Percentiles rank a stretch among this genome's conserved stretches.
These are phyloP conservation scores for Micropterix aruncella DNA, from an alignment of 2,888 invertebrate genomes.

Conservation along the genomic window DNA sequence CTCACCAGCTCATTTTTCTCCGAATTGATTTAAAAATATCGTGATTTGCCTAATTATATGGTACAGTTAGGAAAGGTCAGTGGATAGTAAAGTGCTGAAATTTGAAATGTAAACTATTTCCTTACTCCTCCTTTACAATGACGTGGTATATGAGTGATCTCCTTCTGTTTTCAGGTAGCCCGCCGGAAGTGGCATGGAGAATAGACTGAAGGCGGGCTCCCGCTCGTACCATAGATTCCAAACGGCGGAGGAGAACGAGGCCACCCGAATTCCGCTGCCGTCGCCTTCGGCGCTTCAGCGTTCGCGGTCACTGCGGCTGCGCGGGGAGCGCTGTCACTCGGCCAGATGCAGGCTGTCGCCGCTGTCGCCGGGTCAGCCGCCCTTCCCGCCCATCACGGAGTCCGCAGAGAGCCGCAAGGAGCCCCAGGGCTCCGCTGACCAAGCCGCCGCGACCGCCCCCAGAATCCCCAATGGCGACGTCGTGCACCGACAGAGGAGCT, in stretches of 20 bases:
- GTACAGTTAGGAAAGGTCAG: too few species aligned
- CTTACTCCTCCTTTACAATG: too few species aligned
- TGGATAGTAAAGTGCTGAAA: too few species aligned
- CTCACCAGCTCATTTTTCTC: too few species aligned
- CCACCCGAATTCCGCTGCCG: slow-evolving; percentile 12
- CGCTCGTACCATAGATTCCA: background rate
- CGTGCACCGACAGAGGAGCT: background rate
- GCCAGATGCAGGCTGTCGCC: background rate
- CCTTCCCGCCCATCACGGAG: background rate
- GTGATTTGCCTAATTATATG: too few species aligned
- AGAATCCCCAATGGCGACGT: background rate
- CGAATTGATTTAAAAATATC: too few species aligned
- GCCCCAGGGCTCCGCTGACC: background rate
- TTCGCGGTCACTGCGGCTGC: slow-evolving; percentile 52
- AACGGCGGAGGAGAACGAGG: background rate
- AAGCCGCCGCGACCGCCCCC: too few species aligned
- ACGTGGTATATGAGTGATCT: background rate
- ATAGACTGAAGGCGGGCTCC: background rate
- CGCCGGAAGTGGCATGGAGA: background rate
- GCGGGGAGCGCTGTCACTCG: slow-evolving; percentile 30
- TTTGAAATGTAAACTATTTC: too few species aligned
- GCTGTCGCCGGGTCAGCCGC: background rate
- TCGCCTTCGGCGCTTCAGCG: slow-evolving; percentile 38
- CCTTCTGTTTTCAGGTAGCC: background rate
- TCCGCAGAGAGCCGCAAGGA: background rate